phyloP scores from a whole-genome alignment of 2,113 vertebrate species.

The Cynocephalus volans region DNA sequence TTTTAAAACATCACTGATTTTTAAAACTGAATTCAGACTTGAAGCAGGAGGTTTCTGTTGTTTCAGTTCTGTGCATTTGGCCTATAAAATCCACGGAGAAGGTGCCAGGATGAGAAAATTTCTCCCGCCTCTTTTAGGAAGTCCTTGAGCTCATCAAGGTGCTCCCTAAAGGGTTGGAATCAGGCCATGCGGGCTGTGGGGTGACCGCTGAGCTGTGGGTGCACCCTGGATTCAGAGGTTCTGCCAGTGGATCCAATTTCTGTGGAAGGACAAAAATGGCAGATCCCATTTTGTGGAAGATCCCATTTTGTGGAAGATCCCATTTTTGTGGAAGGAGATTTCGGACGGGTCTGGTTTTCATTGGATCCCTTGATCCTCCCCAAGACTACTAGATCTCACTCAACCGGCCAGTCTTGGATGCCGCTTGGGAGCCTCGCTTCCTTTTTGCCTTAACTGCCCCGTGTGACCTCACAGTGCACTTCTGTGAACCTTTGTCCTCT shows the following conservation, averaged over 20 bases:
- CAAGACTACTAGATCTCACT: no score
- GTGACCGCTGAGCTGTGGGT: no score
- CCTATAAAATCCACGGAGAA: no score
- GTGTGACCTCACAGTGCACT: no score
- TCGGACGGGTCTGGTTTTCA: neutral
- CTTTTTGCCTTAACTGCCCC: no score
- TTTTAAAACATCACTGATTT: no score
- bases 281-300: no score
- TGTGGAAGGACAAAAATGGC: neutral
- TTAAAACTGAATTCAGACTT: neutral
- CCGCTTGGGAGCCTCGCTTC: no score
- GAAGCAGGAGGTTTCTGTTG: neutral
- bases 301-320: neutral
- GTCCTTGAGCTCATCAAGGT: neutral
- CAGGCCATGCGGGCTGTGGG: neutral
- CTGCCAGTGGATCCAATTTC: neutral
- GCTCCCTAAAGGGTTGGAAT: neutral
- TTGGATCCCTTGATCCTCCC: neutral
- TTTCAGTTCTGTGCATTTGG: neutral
- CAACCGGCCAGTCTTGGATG: no score
- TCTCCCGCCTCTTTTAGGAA: no score
- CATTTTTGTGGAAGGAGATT: neutral
- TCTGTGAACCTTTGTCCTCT: no score
- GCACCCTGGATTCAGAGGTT: neutral
- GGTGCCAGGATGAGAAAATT: neutral